Conservation (phyloP, 1,140 invertebrate species). For the Ectropis grisescens region DNA sequence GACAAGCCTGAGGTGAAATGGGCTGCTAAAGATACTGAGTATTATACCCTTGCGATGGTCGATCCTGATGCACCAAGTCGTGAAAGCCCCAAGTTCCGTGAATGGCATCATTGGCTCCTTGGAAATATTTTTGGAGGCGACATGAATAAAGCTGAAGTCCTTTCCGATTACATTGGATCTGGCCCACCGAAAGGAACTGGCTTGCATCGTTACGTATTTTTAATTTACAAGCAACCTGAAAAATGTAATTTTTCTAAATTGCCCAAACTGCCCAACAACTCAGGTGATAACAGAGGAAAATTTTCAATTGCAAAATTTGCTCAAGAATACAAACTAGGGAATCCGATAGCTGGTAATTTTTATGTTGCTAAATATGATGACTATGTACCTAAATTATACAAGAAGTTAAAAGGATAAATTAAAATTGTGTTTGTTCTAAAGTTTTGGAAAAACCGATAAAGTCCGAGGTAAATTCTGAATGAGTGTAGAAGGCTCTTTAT, state of each 20-base stretch:
- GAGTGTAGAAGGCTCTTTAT: no score
- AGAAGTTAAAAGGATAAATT: constrained; percentile 39
- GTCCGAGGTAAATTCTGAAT: no score
- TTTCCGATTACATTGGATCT: constrained; percentile 88
- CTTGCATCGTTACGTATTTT: constrained; percentile 78
- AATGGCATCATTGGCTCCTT: constrained; percentile 95
- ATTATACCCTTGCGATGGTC: constrained; percentile 86
- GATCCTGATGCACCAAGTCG: constrained; percentile 94
- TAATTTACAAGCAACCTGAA: constrained; percentile 42
- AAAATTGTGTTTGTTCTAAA: not conserved
- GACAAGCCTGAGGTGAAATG: constrained; percentile 46
- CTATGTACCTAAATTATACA: constrained; percentile 54
- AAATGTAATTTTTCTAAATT: constrained; percentile 29
- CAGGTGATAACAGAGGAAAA: constrained; percentile 49
- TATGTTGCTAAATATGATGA: constrained; percentile 54
- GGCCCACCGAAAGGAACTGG: constrained; percentile 87
- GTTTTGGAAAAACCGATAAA: constrained; percentile 13
- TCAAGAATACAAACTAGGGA: constrained; percentile 39
- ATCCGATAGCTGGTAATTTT: constrained; percentile 48
- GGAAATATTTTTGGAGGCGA: constrained; percentile 89
- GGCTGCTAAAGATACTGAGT: constrained; percentile 45
- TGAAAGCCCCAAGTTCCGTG: constrained; percentile 82
- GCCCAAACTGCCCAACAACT: constrained; percentile 26
- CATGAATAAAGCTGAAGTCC: constrained; percentile 78
- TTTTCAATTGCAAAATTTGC: constrained; percentile 52